phyloP scores from a whole-genome alignment of 2,113 vertebrate species.

The Ptyas mucosa region DNA sequence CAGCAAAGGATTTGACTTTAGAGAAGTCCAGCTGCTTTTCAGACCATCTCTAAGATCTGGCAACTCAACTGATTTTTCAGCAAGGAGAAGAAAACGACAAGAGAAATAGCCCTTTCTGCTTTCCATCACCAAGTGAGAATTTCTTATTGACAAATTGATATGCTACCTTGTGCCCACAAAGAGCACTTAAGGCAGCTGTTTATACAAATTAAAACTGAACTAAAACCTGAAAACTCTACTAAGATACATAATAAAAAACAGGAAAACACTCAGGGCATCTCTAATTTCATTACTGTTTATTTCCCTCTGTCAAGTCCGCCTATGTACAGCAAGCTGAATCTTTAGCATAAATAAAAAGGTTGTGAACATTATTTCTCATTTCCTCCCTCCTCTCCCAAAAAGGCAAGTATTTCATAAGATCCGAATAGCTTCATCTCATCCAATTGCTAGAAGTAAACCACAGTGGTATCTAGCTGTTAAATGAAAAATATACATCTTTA shows the following conservation, averaged over 20 bases:
- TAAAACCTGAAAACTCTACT: neutral
- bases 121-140: neutral
- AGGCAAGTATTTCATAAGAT: neutral
- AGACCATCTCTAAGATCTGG: neutral
- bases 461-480: neutral
- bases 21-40: neutral
- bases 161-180: neutral
- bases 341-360: neutral
- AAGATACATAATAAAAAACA: neutral
- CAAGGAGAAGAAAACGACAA: neutral
- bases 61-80: neutral
- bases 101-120: neutral
- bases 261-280: neutral
- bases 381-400: neutral
- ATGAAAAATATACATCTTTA: neutral
- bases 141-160: neutral
- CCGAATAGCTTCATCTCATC: neutral
- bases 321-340: neutral
- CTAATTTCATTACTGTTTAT: neutral
- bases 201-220: neutral
- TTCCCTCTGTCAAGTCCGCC: neutral
- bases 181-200: neutral
- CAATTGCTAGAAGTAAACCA: neutral
- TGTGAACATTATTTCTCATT: neutral
- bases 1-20: neutral